A percentile compares a stretch with the other conserved stretches of the same genome.
Evolutionary conservation across 1,140 invertebrate species (phyloP).

Genomic region (Streblospio benedicti): DNA sequence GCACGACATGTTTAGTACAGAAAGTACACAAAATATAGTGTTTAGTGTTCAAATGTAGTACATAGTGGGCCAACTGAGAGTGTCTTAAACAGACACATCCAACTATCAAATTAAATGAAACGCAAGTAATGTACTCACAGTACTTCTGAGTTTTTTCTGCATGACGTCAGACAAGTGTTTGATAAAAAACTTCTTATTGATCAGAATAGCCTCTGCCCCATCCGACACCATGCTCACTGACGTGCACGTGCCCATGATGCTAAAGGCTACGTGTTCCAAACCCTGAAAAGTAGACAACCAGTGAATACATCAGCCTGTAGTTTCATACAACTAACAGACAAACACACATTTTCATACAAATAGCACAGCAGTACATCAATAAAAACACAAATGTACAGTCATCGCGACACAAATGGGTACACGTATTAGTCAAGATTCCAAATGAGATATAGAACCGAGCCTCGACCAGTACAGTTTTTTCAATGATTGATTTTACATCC

Average conservation of each 20-base stretch:
- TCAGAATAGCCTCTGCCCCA: conserved; percentile 39
- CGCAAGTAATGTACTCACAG: conserved; percentile 21
- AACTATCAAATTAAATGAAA: not conserved
- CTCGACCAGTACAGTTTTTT: too few species aligned
- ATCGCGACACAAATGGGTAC: too few species aligned
- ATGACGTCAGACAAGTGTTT: conserved; percentile 31
- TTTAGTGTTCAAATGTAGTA: not conserved
- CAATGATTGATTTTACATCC: too few species aligned
- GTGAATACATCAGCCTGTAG: not conserved
- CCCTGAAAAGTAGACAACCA: not conserved
- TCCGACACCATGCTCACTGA: conserved; percentile 36
- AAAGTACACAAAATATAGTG: conserved; percentile 3
- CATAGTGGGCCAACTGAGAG: not conserved
- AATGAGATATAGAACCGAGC: too few species aligned
- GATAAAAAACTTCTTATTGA: conserved; percentile 37
- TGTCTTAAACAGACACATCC: too few species aligned
- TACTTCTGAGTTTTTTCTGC: conserved; percentile 27
- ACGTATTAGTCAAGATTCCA: too few species aligned
- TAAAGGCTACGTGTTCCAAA: conserved; percentile 32
- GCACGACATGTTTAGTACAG: not conserved
- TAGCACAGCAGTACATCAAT: not conserved
- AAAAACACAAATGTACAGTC: too few species aligned
- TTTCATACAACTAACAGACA: not conserved
- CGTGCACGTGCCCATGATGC: conserved; percentile 26
- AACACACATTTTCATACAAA: not conserved